A percentile compares a stretch with the other conserved stretches of the same genome.
phyloP scores from a whole-genome alignment of 2,888 invertebrate genomes.

The Tenthredo amoena region DNA sequence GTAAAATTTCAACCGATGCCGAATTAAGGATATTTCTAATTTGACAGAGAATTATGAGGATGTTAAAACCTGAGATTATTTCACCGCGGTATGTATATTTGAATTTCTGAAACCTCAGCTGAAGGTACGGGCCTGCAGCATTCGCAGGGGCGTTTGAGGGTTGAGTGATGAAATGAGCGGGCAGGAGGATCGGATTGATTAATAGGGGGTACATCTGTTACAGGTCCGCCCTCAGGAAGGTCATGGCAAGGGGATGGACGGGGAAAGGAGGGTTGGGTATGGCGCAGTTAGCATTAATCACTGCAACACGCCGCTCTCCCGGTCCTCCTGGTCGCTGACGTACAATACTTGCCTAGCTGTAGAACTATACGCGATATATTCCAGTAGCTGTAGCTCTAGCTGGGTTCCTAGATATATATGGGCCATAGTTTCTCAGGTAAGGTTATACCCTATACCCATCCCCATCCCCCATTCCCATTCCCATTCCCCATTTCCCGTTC shows the following conservation, averaged over 20 bases:
- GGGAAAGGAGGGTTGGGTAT: constrained; percentile 69
- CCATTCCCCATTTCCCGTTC: not conserved
- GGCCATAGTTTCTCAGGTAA: constrained; percentile 13
- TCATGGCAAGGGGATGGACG: constrained; percentile 60
- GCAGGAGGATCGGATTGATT: constrained; percentile 70
- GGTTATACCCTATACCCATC: constrained; percentile 8
- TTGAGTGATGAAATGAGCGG: constrained; percentile 71
- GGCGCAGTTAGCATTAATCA: constrained; percentile 76
- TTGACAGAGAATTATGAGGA: not conserved
- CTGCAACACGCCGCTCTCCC: constrained; percentile 71
- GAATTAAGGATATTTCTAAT: not conserved
- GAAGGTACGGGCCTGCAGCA: constrained; percentile 23
- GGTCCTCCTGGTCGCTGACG: constrained; percentile 32
- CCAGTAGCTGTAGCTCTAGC: not conserved
- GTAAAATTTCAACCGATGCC: not conserved
- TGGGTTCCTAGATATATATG: constrained; percentile 3
- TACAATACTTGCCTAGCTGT: constrained; percentile 34
- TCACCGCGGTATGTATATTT: constrained; percentile 5
- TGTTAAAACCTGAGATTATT: not conserved
- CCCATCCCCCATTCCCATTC: not conserved
- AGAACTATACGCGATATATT: constrained; percentile 16
- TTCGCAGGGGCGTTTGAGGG: constrained; percentile 58
- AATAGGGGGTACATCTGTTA: constrained; percentile 77
- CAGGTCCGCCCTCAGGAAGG: constrained; percentile 60
- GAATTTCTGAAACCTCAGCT: constrained; percentile 30